phyloP scores from a whole-genome alignment of 1,140 invertebrate species.

The Pseudomyrmex flavicornis region DNA sequence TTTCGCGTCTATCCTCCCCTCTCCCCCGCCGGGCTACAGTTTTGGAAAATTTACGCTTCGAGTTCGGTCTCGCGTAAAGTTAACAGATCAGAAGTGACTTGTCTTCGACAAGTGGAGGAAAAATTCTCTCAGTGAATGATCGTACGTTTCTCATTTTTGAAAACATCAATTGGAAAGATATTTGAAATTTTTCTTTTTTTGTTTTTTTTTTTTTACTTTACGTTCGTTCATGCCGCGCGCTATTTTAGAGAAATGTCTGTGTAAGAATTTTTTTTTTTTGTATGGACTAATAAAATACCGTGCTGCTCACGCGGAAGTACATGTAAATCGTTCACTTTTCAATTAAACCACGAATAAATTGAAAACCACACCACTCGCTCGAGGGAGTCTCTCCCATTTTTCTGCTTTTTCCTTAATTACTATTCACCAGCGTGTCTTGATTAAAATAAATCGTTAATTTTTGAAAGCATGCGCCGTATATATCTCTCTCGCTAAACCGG shows the following conservation, averaged over 20 bases:
- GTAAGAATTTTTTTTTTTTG: slow-evolving; percentile 9
- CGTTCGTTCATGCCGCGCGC: no score
- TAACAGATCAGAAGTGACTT: background rate
- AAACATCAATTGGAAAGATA: background rate
- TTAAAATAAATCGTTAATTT: slow-evolving; percentile 57
- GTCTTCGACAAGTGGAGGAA: background rate
- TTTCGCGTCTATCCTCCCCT: background rate
- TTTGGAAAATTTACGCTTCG: slow-evolving; percentile 6
- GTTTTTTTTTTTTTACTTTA: background rate
- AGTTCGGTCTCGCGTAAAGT: background rate
- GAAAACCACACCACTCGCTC: slow-evolving; percentile 28
- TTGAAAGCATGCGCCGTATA: slow-evolving; percentile 14
- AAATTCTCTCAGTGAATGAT: background rate
- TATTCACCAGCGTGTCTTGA: slow-evolving; percentile 52
- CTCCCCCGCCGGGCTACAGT: background rate
- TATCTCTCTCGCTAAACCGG: background rate
- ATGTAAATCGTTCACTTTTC: slow-evolving; percentile 49
- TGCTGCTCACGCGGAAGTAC: slow-evolving; percentile 22
- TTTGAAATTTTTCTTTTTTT: background rate
- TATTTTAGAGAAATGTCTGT: slow-evolving; percentile 1
- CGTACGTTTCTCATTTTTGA: background rate
- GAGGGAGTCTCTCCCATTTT: slow-evolving; percentile 12
- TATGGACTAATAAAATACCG: slow-evolving; percentile 38
- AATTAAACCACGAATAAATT: slow-evolving; percentile 47
- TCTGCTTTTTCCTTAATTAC: slow-evolving; percentile 51